phyloP scores from a whole-genome alignment of 2,113 vertebrate genomes.

The Vireo altiloquus region DNA sequence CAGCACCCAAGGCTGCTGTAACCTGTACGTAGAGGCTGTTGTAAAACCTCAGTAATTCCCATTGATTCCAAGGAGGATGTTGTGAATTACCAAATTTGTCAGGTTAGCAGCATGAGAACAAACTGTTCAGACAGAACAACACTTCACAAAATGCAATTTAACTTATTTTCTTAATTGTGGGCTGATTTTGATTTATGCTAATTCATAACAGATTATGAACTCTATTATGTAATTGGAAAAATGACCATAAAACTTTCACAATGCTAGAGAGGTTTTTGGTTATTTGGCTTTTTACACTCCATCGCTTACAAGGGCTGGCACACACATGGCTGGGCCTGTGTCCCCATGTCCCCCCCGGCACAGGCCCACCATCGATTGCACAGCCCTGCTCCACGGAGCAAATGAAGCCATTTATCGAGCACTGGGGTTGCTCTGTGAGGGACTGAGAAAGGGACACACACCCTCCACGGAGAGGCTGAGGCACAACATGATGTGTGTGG shows the following conservation, averaged over 20 bases:
- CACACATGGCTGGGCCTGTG: not conserved
- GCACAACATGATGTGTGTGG: no score
- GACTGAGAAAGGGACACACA: no score
- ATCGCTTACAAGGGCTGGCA: accelerated
- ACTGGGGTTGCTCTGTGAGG: not conserved
- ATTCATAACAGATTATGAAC: not conserved
- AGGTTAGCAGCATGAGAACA: not conserved
- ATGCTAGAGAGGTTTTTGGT: not conserved
- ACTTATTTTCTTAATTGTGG: conserved; percentile 15
- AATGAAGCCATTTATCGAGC: accelerated
- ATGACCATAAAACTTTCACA: not conserved
- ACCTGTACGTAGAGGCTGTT: accelerated
- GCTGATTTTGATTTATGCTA: not conserved
- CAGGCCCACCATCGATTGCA: accelerated
- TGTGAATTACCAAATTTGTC: not conserved
- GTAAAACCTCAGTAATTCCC: not conserved
- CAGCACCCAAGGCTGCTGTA: not conserved
- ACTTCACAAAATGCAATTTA: not conserved
- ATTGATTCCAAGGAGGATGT: not conserved
- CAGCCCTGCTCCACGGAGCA: accelerated
- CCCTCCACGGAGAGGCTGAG: not conserved
- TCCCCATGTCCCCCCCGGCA: not conserved
- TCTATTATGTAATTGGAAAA: not conserved
- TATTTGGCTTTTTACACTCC: not conserved
- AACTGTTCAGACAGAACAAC: not conserved